Conservation (phyloP, 2,797 vertebrate genomes). For the Borostomias antarcticus region DNA sequence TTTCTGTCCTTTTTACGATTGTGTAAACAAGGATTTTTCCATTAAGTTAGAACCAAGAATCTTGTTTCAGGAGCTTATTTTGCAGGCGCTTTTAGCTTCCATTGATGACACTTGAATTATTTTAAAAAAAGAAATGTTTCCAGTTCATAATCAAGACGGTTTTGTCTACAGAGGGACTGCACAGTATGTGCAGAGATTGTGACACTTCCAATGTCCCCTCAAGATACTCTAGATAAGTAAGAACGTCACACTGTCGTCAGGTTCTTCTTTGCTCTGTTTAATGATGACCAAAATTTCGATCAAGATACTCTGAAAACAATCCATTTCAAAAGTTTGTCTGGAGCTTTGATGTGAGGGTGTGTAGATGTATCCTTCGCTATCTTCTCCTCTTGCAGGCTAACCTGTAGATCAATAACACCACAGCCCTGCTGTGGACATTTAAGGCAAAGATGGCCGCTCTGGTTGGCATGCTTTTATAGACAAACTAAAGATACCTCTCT, state of each 20-base stretch:
- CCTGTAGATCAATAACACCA: background rate
- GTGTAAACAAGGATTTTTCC: constrained; percentile 14
- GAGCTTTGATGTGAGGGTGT: background rate
- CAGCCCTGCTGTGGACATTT: background rate
- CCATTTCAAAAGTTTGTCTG: too few species aligned
- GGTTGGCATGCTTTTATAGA: constrained; percentile 17
- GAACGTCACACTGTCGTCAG: too few species aligned
- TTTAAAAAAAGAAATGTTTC: constrained; percentile 2
- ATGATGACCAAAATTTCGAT: too few species aligned
- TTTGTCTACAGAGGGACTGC: background rate
- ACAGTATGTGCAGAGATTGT: too few species aligned
- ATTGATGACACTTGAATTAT: background rate
- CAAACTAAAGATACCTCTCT: background rate
- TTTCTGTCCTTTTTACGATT: constrained; percentile 10
- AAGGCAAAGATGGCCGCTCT: background rate
- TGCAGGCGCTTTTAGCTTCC: background rate
- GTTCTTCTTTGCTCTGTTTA: too few species aligned
- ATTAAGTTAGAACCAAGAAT: constrained; percentile 18
- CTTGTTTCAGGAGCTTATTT: constrained; percentile 27
- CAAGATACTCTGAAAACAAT: too few species aligned
- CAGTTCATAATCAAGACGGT: background rate
- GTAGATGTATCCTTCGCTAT: background rate
- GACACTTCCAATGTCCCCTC: too few species aligned
- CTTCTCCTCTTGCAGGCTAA: background rate
- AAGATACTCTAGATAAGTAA: too few species aligned